These are phyloP conservation scores for Myocastor coypus DNA, from an alignment of 2,113 vertebrate species.

Conservation along the genomic window DNA sequence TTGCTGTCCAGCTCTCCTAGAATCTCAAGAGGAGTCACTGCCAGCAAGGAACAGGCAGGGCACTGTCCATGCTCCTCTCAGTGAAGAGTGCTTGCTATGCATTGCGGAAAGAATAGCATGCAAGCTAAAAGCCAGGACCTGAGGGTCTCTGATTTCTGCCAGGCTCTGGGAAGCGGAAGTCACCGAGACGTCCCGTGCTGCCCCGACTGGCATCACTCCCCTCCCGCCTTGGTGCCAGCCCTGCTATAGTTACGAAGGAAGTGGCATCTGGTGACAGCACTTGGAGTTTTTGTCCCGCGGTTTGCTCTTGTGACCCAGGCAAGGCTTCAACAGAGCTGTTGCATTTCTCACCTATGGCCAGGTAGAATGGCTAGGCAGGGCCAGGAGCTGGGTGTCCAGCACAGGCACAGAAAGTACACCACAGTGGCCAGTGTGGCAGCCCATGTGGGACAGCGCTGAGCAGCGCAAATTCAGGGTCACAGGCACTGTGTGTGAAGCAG, in stretches of 20 bases:
- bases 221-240: no score
- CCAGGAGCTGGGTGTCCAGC: no score
- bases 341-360: background rate
- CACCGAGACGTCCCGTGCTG: no score
- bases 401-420: background rate
- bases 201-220: fast-evolving
- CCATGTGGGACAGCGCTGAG: fast-evolving
- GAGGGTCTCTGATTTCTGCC: background rate
- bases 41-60: background rate
- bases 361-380: background rate
- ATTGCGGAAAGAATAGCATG: fast-evolving
- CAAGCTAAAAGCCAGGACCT: background rate
- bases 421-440: fast-evolving
- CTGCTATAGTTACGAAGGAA: background rate
- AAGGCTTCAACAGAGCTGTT: background rate
- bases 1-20: background rate
- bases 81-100: fast-evolving
- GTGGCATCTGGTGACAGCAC: background rate
- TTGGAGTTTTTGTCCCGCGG: background rate
- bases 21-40: background rate
- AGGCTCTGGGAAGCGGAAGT: background rate
- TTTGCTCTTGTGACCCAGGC: background rate
- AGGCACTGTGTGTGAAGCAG: fast-evolving
- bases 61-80: background rate
- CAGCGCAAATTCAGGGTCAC: background rate